Percentiles rank a stretch among this genome's conserved stretches.
Evolutionary conservation across 2,888 invertebrate genomes (phyloP).

Genomic region (Octodonta nipae): DNA sequence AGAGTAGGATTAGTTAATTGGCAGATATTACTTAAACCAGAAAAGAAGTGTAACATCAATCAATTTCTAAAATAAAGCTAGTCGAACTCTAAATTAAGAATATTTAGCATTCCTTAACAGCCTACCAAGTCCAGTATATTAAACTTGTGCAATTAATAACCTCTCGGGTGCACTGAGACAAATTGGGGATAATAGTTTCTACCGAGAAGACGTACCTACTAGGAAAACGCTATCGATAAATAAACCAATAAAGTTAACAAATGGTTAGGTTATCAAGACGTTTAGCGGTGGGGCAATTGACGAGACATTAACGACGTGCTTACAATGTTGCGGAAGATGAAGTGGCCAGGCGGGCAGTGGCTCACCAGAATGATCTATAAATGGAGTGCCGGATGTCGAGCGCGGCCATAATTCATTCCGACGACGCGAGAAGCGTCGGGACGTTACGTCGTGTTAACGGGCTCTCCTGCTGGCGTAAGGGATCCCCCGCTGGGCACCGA

Average conservation of each 20-base stretch:
- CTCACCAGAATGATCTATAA: slow-evolving; percentile 46
- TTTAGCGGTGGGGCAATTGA: slow-evolving; percentile 30
- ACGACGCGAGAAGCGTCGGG: background rate
- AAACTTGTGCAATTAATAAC: too few relatives aligned
- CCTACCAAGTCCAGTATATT: too few relatives aligned
- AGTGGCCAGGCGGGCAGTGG: slow-evolving; percentile 39
- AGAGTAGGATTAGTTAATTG: too few relatives aligned
- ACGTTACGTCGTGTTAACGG: slow-evolving; percentile 23
- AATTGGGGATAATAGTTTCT: too few relatives aligned
- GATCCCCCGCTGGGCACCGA: slow-evolving; percentile 29
- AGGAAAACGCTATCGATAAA: too few relatives aligned
- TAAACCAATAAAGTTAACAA: slow-evolving; percentile 31
- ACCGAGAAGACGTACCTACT: too few relatives aligned
- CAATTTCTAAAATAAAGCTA: too few relatives aligned
- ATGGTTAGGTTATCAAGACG: slow-evolving; percentile 34
- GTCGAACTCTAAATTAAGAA: too few relatives aligned
- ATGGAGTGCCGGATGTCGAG: slow-evolving; percentile 42
- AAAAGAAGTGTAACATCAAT: too few relatives aligned
- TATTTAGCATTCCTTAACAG: too few relatives aligned
- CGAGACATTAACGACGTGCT: slow-evolving; percentile 30
- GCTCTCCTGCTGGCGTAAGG: slow-evolving; percentile 27
- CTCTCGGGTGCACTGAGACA: too few relatives aligned
- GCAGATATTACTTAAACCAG: too few relatives aligned
- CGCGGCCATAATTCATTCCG: slow-evolving; percentile 40
- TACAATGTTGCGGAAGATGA: slow-evolving; percentile 33